Base-by-base conservation (phyloP, 2,113 vertebrate genomes). In the Dipodomys merriami region DNA sequence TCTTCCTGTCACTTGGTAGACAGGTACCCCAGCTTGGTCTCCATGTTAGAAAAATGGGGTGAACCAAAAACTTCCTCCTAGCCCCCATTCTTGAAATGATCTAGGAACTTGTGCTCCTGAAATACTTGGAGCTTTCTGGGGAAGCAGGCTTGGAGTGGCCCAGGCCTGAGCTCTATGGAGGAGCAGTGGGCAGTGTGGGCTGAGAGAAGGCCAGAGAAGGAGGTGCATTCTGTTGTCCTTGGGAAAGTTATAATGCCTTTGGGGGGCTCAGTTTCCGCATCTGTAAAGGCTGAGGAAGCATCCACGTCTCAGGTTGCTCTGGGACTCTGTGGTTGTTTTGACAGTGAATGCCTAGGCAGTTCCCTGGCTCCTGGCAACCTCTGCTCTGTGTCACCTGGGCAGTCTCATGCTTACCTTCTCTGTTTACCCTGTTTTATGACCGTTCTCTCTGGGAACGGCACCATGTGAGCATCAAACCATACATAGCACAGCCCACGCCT, bases 381-480 rank as follows among this genome's bases (percentile, higher is more conserved):
- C 39, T 64, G 49, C 62, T 33, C 49, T 64, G 71, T 25, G 22
- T 2, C 35, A 49, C 65, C 25, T 4, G 23, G 27, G 13, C 1
- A 0, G 22, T 2, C 15, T 27, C 39, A 60, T 0, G 2, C 25
- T 83, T 3, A 2, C 30, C 33, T n/a, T 74, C 39, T 84, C 22
- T 0, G 2, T 53, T 62, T 18, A 20, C 72, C 29, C n/a, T 30
- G 6, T 25, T 83, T 89, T 46, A 67, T 46, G 83, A 49, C 16
- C 11, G 0, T 68, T 44, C 57, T 82, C n/a, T 57, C 22, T 44
- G 76, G 22, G 12, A 76, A 53, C 23, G 20, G 30, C 33, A 10
- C 10, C 0, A 0, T 0, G 0, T 62, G 67, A 76, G 60, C 19
- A 44, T 49, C 9, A 13, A 65, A 62, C 27, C 8, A 27, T 72